Evolutionary conservation across 1,140 invertebrate genomes (phyloP), one percentile per base, ranked within the genome.

Genomic region (Agrilus planipennis): DNA sequence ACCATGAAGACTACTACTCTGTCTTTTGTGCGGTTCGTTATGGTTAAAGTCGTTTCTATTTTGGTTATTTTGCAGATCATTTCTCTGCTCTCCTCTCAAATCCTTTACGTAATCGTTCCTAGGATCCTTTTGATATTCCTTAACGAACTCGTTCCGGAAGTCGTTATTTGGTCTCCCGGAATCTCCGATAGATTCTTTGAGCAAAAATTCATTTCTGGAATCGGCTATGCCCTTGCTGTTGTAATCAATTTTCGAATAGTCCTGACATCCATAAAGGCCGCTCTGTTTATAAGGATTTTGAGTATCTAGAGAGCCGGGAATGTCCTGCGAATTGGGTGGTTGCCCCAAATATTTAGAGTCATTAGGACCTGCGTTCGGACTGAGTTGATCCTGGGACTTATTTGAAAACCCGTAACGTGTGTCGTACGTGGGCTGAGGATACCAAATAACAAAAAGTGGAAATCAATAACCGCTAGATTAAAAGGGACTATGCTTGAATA

Each of bases 351-450:
- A 15, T 14, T 5, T 6, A 6, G 5, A 6, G 6, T 35, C 35
- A 28, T 21, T 47, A 17, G 49, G 42, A n/a, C n/a, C n/a, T 6
- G 42, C 39, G 12, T 35, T 47, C 19, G n/a, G 30, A 6, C n/a
- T 15, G 17, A 11, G n/a, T 9, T 47, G 45, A 23, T 47, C 28
- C 38, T 51, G 47, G 11, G 11, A 39, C 39, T 51, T 45, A 34
- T 46, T 49, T 34, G 51, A 53, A 35, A 61, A 62, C 12, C 58
- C 58, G 34, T 61, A 62, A 15, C 60, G 39, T 0, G 54, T 47
- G 34, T 62, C 60, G 36, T 62, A 62, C n/a, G 44, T 58, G 0
- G 60, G 60, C 58, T 62, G 34, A 45, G 51, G 58, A n/a, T 9
- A 9, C 15, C 5, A 7, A 30, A 30, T 12, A 6, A 30, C 4